Evolutionary conservation across 2,888 invertebrate species (phyloP).

Genomic region (Byasa hedistus): DNA sequence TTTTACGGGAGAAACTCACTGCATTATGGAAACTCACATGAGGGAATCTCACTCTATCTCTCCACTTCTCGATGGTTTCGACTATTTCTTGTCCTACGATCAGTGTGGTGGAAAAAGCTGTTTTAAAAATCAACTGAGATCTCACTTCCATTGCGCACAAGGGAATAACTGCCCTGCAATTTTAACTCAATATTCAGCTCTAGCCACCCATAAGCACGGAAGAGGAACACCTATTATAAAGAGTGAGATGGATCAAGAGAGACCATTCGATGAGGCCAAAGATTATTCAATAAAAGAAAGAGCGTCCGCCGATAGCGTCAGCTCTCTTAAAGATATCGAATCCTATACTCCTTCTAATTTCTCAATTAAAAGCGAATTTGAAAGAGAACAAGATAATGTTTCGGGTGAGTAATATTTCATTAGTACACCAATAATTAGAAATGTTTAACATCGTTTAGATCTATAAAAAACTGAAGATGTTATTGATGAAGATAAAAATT

Average conservation of each 20-base stretch:
- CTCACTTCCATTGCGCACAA: constrained; percentile 75
- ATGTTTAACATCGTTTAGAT: not conserved
- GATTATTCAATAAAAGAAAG: constrained; percentile 76
- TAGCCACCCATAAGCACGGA: constrained; percentile 76
- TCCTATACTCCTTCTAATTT: constrained; percentile 66
- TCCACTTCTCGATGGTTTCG: constrained; percentile 91
- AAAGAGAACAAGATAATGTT: constrained; percentile 71
- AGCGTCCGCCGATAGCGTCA: constrained; percentile 66
- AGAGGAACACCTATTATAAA: constrained; percentile 70
- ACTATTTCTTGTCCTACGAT: constrained; percentile 84
- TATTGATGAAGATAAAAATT: not conserved
- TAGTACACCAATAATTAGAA: not conserved
- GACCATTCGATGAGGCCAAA: constrained; percentile 71
- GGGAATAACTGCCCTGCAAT: constrained; percentile 74
- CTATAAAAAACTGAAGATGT: not conserved
- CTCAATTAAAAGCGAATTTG: constrained; percentile 74
- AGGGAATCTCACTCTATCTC: constrained; percentile 91
- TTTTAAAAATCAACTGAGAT: constrained; percentile 70
- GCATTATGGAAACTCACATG: constrained; percentile 89
- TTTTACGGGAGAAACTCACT: constrained; percentile 89
- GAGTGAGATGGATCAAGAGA: constrained; percentile 63
- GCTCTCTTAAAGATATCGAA: constrained; percentile 65
- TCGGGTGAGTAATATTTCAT: constrained; percentile 60
- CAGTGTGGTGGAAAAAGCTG: constrained; percentile 75
- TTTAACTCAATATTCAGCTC: constrained; percentile 72